Conservation (phyloP, 2,113 vertebrate species). For the Ascaphus truei region DNA sequence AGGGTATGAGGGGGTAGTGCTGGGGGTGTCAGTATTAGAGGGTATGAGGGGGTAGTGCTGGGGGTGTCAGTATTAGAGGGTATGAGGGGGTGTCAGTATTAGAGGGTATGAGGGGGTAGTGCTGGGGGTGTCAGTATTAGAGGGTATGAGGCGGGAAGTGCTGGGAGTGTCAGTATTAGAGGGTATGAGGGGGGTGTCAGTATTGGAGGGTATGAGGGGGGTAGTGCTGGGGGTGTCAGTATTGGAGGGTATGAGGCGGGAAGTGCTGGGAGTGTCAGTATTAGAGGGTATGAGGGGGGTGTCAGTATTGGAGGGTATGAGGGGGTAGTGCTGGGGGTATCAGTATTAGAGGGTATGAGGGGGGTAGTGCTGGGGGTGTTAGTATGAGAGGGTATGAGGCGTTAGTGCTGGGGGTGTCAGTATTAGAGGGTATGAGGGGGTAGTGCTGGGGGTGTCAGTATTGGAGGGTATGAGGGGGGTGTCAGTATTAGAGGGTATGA, state of each 20-base stretch:
- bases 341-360: not conserved
- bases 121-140: not conserved
- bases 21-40: no score
- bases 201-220: not conserved
- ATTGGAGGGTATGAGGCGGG: no score
- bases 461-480: no score
- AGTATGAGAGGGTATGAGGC: no score
- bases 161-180: no score
- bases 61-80: not conserved
- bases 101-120: not conserved
- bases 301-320: not conserved
- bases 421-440: not conserved
- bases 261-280: no score
- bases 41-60: not conserved
- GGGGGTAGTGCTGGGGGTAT: not conserved
- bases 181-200: fast-evolving
- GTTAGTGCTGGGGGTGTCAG: no score
- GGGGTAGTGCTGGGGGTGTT: not conserved
- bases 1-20: not conserved
- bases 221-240: not conserved
- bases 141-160: not conserved
- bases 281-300: not conserved
- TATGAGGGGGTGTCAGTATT: not conserved
- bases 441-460: not conserved
- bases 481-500: not conserved